Evolutionary conservation across 2,113 vertebrate genomes (phyloP).

Genomic region (Microtus oregoni): DNA sequence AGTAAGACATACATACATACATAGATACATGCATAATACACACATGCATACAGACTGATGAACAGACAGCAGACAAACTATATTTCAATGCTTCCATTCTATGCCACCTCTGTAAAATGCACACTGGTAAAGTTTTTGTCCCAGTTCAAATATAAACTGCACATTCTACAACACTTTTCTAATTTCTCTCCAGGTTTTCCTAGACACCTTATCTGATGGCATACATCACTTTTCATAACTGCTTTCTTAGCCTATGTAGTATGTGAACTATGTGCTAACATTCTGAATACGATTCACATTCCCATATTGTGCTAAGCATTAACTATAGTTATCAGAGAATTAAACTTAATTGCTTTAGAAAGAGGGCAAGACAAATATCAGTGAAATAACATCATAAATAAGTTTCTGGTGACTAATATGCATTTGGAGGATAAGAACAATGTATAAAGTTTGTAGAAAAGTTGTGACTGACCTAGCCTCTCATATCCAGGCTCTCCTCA

Average conservation of each 20-base stretch:
- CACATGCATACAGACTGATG: too few species aligned
- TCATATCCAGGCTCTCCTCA: neutral
- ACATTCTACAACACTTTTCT: neutral
- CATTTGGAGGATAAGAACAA: neutral
- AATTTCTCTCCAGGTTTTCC: neutral
- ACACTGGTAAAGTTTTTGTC: neutral
- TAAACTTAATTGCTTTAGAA: too few species aligned
- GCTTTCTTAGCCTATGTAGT: neutral
- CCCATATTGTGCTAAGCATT: too few species aligned
- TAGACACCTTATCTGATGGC: neutral
- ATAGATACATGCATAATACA: neutral
- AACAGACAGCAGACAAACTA: neutral
- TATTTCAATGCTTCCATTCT: neutral
- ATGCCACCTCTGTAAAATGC: neutral
- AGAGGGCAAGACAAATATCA: too few species aligned
- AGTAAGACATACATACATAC: too few species aligned
- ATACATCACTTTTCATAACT: neutral
- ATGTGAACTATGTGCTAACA: too few species aligned
- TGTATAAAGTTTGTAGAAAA: neutral
- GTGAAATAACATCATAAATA: neutral
- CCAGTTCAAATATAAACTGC: neutral
- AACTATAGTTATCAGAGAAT: too few species aligned
- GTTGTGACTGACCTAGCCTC: neutral
- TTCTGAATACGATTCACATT: too few species aligned
- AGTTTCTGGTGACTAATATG: neutral